Conservation (phyloP, 1,140 invertebrate species). For the Heliconius hewitsoni region DNA sequence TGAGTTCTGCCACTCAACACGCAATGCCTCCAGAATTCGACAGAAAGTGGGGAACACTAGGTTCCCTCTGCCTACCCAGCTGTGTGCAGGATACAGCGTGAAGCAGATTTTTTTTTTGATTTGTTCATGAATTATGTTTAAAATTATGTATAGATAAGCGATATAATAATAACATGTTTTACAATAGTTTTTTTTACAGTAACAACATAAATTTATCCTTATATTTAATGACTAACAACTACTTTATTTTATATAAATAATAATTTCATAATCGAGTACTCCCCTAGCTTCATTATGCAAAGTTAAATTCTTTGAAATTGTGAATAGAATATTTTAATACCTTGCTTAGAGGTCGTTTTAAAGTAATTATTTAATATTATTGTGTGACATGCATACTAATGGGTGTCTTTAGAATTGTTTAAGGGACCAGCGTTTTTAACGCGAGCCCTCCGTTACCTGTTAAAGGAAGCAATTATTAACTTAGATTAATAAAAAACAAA, state of each 20-base stretch:
- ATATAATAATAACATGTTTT: no score
- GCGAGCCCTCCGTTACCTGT: background rate
- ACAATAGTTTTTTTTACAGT: no score
- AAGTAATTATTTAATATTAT: slow-evolving; percentile 14
- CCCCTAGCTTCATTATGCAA: slow-evolving; percentile 13
- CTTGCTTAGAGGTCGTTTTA: slow-evolving; percentile 8
- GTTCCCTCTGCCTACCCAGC: no score
- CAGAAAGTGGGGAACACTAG: no score
- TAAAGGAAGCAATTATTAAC: background rate
- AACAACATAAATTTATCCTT: no score
- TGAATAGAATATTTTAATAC: slow-evolving; percentile 12
- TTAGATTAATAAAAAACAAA: no score
- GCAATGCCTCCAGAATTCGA: no score
- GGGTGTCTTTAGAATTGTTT: background rate
- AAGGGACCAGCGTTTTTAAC: background rate
- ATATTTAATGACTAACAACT: background rate
- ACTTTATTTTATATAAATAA: background rate
- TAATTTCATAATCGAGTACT: slow-evolving; percentile 11
- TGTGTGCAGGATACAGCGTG: no score
- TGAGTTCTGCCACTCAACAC: no score
- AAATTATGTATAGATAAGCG: no score
- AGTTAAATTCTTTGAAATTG: slow-evolving; percentile 14
- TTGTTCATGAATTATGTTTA: no score
- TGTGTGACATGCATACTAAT: slow-evolving; percentile 14
- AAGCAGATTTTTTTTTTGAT: no score